Base-by-base conservation (phyloP, 2,888 invertebrate genomes). In the Caenorhabditis sp. region DNA sequence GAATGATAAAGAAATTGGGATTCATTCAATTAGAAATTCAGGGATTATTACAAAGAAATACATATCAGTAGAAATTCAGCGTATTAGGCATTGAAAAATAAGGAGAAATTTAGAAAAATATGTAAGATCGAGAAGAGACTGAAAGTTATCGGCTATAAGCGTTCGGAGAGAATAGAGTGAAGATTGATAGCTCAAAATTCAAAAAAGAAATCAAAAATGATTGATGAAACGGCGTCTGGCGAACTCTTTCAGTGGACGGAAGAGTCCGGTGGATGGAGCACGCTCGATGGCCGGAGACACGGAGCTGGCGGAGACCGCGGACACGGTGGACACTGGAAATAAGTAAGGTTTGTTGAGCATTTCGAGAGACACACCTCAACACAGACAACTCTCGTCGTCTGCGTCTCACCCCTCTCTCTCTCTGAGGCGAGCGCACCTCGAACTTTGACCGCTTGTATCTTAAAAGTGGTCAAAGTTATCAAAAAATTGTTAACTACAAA, bases 211-310 rank as follows among this genome's bases (percentile, higher is more conserved):
- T 70, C 31, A 79, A 22, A 72, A 79, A 47, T 79, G 79, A 35
- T 80, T 80, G 19, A 82, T 82, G 26, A 82, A 82, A n/a, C 73
- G 66, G 10, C 80, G 74, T 51, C 83, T 61, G 16, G 83, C 83
- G 26, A 83, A 83, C 22, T 83, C 83, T 59, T 79, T 83, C 2
- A 83, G 49, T 19, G 83, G 83, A 8, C 75, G 74, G 74, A 83
- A 74, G 10, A 83, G 28, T 5, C 83, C 83, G 10, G 75, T 82
- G 5, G 80, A 74, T 22, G 66, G 68, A 10, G 74, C 54, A 8
- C 80, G 80, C 28, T 76, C 81, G 35, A 56, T 54, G 14, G 73
- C 75, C 0, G 81, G 70, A 7, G 82, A 72, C 10, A 44, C 73
- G 22, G 77, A 66, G 28, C 19, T 58, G 3, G 70, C 51, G 7